Percentiles rank a stretch among this genome's conserved stretches.
phyloP scores from a whole-genome alignment of 2,113 vertebrate genomes.

The rabbit (Oryctolagus cuniculus) region mOryCun1.1 NC_091453.1:93261001-93261500 shows the following conservation, averaged over 20 bases:
- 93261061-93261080: neutral
- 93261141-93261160: constrained; percentile 71
- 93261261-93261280: constrained; percentile 71
- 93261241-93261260: constrained; percentile 76
- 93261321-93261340: constrained; percentile 66
- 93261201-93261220: constrained; percentile 48
- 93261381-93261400: constrained; percentile 83
- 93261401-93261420: constrained; percentile 88
- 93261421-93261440: constrained; percentile 88
- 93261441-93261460: constrained; percentile 89
- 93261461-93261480: constrained; percentile 86
- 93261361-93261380: constrained; percentile 80
- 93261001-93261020: neutral
- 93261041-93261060: neutral
- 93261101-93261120: no score
- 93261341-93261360: constrained; percentile 59
- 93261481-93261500: constrained; percentile 93
- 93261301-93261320: constrained; percentile 70
- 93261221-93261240: constrained; percentile 70
- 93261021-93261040: neutral
- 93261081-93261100: neutral
- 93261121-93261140: no score
- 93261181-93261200: constrained; percentile 83
- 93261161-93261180: constrained; percentile 67
- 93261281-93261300: neutral